phyloP scores from a whole-genome alignment of 2,797 vertebrate species.

The Catamblyrhynchus diadema region DNA sequence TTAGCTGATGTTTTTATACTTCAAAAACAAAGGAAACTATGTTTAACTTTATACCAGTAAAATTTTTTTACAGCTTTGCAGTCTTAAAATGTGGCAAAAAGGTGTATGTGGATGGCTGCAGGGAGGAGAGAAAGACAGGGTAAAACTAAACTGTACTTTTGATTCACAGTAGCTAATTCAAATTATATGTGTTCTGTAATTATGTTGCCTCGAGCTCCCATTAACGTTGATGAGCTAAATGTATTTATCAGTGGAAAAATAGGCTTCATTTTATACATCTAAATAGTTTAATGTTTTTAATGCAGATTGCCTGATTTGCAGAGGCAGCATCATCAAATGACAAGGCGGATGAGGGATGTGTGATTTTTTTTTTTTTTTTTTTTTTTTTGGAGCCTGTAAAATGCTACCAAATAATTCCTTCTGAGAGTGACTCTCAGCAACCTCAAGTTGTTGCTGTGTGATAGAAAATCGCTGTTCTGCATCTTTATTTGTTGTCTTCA shows the following conservation, averaged over 20 bases:
- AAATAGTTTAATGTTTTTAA: slow-evolving; percentile 3
- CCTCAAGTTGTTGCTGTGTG: neutral
- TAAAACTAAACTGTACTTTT: neutral
- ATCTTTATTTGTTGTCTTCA: neutral
- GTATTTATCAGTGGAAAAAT: slow-evolving; percentile 9
- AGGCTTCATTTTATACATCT: neutral
- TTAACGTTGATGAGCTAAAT: slow-evolving; percentile 22
- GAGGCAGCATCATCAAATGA: neutral
- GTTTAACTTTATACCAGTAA: neutral
- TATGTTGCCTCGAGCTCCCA: neutral
- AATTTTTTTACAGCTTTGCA: neutral
- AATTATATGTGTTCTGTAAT: slow-evolving; percentile 19
- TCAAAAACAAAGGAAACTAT: neutral
- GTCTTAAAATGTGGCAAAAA: neutral
- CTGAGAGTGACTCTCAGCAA: neutral
- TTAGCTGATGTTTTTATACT: neutral
- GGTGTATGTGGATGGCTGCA: neutral
- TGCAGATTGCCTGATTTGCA: neutral
- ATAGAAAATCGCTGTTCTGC: neutral
- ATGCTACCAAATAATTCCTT: neutral
- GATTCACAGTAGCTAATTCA: neutral
- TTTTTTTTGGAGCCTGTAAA: neutral
- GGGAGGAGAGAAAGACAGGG: neutral
- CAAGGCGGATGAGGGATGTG: neutral
- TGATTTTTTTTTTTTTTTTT: neutral